Evolutionary conservation across 2,113 vertebrate species (phyloP).

Genomic region (Hiodon tergisus): DNA sequence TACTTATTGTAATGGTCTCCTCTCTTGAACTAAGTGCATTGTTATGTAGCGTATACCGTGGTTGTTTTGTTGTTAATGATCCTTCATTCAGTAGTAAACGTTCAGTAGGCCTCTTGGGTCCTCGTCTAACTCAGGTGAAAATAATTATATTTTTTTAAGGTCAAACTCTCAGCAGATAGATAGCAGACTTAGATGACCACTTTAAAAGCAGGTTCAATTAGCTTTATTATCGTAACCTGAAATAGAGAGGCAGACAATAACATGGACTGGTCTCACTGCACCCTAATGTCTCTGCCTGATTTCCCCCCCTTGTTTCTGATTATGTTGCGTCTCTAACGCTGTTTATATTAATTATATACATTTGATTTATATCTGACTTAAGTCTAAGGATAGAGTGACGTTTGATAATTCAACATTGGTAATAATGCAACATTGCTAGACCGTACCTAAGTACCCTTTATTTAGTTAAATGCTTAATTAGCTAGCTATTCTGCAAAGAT

Average conservation of each 20-base stretch:
- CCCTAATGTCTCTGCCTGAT: neutral
- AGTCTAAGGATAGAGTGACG: too few relatives aligned
- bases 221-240: constrained; percentile 64
- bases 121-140: constrained; percentile 68
- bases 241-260: constrained; percentile 45
- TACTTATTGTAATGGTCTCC: constrained; percentile 36
- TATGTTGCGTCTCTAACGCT: too few relatives aligned
- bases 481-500: too few relatives aligned
- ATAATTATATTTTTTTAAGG: constrained; percentile 76
- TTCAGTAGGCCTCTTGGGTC: constrained; percentile 60
- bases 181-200: constrained; percentile 73
- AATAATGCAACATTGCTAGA: too few relatives aligned
- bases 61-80: constrained; percentile 70
- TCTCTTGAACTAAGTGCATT: constrained; percentile 39
- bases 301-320: too few relatives aligned
- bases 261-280: constrained; percentile 30
- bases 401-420: too few relatives aligned
- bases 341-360: too few relatives aligned
- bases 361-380: too few relatives aligned
- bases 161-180: constrained; percentile 72
- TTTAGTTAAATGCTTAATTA: too few relatives aligned
- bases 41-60: constrained; percentile 42
- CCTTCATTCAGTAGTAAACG: constrained; percentile 61
- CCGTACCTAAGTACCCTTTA: too few relatives aligned
- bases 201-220: constrained; percentile 69